These are phyloP conservation scores for Esox niger DNA, from an alignment of 2,113 vertebrate genomes.

Conservation along the genomic window DNA sequence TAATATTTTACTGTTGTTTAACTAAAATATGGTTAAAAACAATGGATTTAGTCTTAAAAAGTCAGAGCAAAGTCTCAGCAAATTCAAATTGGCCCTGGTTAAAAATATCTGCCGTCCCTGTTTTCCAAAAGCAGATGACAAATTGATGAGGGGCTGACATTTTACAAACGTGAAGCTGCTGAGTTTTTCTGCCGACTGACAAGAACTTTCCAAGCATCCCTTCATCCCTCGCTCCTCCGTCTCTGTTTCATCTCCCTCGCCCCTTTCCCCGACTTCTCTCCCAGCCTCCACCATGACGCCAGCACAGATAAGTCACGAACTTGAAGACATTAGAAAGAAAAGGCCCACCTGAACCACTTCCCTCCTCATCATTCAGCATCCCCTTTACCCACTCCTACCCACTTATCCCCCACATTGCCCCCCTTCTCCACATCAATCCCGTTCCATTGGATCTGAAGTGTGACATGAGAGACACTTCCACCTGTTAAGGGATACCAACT, in stretches of 20 bases:
- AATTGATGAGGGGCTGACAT: constrained; percentile 10
- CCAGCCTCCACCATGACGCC: constrained; percentile 46
- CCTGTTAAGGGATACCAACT: constrained; percentile 47
- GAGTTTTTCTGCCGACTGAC: constrained; percentile 27
- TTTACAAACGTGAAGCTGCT: constrained; percentile 27
- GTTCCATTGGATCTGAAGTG: constrained; percentile 43
- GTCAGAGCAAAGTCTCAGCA: constrained; percentile 7
- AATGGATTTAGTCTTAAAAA: no score
- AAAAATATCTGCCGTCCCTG: constrained; percentile 17
- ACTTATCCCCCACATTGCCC: no score
- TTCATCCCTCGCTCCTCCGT: constrained; percentile 51
- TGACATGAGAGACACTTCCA: constrained; percentile 41
- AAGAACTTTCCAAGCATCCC: constrained; percentile 27
- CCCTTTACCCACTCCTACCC: no score
- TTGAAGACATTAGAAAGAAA: no score
- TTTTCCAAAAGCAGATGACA: constrained; percentile 14
- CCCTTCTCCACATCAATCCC: no score
- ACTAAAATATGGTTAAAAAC: no score
- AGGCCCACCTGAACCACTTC: no score
- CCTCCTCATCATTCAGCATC: no score
- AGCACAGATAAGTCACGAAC: constrained; percentile 31
- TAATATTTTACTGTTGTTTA: no score
- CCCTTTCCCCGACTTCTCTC: constrained; percentile 17
- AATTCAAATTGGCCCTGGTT: no score
- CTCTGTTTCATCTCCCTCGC: no score